Conservation (phyloP, 53 echinoderm and acorn worm genomes). For the Zoroaster sp. region DNA sequence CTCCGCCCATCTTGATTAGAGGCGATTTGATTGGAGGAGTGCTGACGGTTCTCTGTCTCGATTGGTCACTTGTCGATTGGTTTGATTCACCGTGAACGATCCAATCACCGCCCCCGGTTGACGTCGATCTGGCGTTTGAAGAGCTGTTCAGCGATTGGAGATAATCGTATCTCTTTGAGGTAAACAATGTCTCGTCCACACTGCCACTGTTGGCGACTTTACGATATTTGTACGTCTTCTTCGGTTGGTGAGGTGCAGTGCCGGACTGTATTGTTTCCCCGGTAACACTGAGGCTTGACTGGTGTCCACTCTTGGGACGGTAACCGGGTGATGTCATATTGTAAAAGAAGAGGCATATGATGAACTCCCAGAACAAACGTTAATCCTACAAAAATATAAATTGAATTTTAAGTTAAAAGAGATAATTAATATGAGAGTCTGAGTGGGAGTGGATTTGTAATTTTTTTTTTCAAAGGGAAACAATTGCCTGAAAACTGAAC, state of each 20-base stretch:
- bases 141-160: not conserved
- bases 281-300: slow-evolving; percentile 81
- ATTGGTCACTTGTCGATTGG: slow-evolving; percentile 27
- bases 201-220: slow-evolving; percentile 61
- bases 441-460: too few relatives aligned
- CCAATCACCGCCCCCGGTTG: not conserved
- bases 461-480: too few relatives aligned
- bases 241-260: slow-evolving; percentile 10
- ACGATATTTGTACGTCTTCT: slow-evolving; percentile 79
- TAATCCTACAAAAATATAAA: not conserved
- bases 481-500: too few relatives aligned
- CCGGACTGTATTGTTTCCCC: slow-evolving; percentile 61
- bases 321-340: slow-evolving; percentile 2
- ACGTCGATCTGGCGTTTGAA: not conserved
- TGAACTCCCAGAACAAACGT: too few relatives aligned
- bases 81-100: not conserved
- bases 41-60: not conserved
- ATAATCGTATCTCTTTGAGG: slow-evolving; percentile 63
- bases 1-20: not conserved
- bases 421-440: too few relatives aligned
- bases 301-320: slow-evolving; percentile 38
- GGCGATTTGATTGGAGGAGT: slow-evolving; percentile 57
- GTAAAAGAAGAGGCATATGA: not conserved
- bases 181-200: slow-evolving; percentile 88
- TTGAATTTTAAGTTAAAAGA: too few relatives aligned